Evolutionary conservation across 2,888 invertebrate genomes (phyloP), one percentile per base, ranked within the genome.

Genomic region (Pristionchus entomophagus): DNA sequence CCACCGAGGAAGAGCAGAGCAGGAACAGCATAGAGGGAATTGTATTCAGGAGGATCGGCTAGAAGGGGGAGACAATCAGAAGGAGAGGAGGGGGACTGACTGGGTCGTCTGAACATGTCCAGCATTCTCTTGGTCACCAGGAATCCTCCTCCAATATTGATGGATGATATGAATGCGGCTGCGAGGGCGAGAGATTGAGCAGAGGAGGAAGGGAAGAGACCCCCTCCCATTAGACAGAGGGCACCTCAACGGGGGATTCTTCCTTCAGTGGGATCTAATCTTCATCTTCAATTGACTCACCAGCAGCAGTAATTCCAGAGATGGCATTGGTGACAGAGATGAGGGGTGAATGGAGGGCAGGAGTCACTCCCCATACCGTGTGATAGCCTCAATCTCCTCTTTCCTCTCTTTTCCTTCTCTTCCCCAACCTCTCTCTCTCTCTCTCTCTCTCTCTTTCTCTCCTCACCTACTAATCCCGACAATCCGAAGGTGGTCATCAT

Each of bases 241-340:
- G 97, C 97, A 83, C 97, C 85, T 85, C 73, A 35, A 4, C 38
- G 38, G 5, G 65, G 35, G 62, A 3, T 2, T 1, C 2, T 51
- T 51, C 1, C 51, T 56, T 17, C 56, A 17, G 19, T 56, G 1
- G n/a, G 56, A 19, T 22, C 0, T 19, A 22, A 56, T 5, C 6
- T 26, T 6, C 22, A 59, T 59, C 59, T 6, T 45, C 45, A 45
- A 45, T 14, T 10, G 14, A 10, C 45, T 45, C 14, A 85, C 85
- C 97, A n/a, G 97, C 97, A 29, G 97, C 97, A 1, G 97, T 97
- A 92, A 97, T 96, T 69, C 93, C 97, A 17, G 97, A 97, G 92
- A 97, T 96, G 87, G 97, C 97, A 94, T 97, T 97, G 8, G 97
- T 97, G 53, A 97, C 97, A 0, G 97, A 97, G 97, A 97, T 97